These are phyloP conservation scores for Aphaenogaster rudis DNA, from an alignment of 1,140 invertebrate species.

Conservation along the genomic window DNA sequence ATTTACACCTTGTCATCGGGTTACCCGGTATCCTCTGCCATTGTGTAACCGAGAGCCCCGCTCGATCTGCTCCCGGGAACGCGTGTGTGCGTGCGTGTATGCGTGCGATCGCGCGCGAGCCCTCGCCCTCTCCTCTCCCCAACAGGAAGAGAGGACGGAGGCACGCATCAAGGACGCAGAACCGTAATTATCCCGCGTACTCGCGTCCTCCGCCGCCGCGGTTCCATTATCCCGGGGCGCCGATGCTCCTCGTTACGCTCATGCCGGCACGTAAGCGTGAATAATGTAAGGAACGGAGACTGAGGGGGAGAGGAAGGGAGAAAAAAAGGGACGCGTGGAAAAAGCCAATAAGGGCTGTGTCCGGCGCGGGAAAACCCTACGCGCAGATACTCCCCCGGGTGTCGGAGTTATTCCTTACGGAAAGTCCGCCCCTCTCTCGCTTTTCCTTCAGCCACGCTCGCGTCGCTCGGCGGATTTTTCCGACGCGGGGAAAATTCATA, in stretches of 20 bases:
- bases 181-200: conserved; percentile 74
- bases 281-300: conserved; percentile 71
- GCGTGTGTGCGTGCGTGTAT: too few species aligned
- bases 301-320: background rate
- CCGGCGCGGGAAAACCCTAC: conserved; percentile 63
- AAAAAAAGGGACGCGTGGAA: conserved; percentile 59
- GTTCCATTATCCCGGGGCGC: conserved; percentile 64
- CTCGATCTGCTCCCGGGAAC: conserved; percentile 9
- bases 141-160: conserved; percentile 58
- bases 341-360: conserved; percentile 76
- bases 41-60: conserved; percentile 43
- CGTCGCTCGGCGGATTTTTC: conserved; percentile 3
- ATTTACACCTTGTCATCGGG: conserved; percentile 76
- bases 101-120: background rate
- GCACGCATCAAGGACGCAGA: conserved; percentile 68
- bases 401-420: conserved; percentile 36
- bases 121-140: background rate
- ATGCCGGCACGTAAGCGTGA: conserved; percentile 69
- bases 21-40: conserved; percentile 66
- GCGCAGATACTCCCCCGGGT: conserved; percentile 49
- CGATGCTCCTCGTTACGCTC: conserved; percentile 67
- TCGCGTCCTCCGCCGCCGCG: background rate
- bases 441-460: background rate
- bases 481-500: background rate
- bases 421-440: conserved; percentile 6